Percentiles rank a stretch among this genome's conserved stretches.
Evolutionary conservation across 2,113 vertebrate species (phyloP).

Genomic region (Procavia capensis): DNA sequence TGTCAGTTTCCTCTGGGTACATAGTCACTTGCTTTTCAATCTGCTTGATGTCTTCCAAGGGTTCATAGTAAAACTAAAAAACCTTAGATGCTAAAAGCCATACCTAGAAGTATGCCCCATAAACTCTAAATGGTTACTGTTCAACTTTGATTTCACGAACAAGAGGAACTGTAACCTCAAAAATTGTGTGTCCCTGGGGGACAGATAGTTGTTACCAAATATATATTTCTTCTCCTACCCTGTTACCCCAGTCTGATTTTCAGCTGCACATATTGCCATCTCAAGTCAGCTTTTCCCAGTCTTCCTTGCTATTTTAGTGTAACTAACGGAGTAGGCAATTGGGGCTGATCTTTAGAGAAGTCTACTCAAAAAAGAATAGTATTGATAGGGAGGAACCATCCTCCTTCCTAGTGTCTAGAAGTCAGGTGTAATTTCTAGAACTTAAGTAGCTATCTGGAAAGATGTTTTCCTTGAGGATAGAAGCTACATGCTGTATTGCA

Average conservation of each 20-base stretch:
- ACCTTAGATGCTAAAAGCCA: not conserved
- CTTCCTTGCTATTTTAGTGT: not conserved
- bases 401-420: not conserved
- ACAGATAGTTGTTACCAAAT: not conserved
- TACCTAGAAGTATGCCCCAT: not conserved
- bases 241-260: constrained; percentile 7
- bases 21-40: constrained; percentile 44
- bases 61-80: constrained; percentile 52
- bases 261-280: not conserved
- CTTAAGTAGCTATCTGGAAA: not conserved
- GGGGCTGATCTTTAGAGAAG: not conserved
- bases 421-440: not conserved
- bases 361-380: not conserved
- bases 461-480: not conserved
- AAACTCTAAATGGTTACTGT: not conserved
- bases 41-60: not conserved
- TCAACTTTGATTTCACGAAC: not conserved
- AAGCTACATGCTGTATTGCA: not conserved
- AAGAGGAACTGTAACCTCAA: constrained; percentile 1
- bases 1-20: constrained; percentile 50
- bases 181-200: not conserved
- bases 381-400: not conserved
- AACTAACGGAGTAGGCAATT: not conserved
- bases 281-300: not conserved
- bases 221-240: not conserved